Evolutionary conservation across 2,797 vertebrate species (phyloP).

Genomic region (Eurystomus glaucurus): DNA sequence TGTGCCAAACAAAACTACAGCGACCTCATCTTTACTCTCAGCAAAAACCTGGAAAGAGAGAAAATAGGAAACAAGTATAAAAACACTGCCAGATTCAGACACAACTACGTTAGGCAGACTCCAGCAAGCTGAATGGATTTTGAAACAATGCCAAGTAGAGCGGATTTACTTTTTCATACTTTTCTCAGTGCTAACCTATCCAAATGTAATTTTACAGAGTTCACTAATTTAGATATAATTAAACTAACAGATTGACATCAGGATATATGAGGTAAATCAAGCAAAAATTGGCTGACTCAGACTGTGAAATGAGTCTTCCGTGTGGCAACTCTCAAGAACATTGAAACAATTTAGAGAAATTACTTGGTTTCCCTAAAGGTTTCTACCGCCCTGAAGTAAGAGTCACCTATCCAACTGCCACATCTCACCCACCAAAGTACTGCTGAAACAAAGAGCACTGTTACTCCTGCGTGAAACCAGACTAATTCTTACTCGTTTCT

Average conservation of each 20-base stretch:
- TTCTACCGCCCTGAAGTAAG: not conserved
- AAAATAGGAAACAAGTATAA: not conserved
- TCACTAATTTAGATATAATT: not conserved
- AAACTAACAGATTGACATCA: not conserved
- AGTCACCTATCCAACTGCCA: not conserved
- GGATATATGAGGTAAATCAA: not conserved
- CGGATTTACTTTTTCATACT: not conserved
- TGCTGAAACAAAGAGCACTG: not conserved
- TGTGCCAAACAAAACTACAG: constrained; percentile 93
- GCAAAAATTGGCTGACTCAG: not conserved
- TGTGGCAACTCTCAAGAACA: not conserved
- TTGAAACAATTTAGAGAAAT: not conserved
- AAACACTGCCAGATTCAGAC: not conserved
- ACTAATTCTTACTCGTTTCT: not conserved
- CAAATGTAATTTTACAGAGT: not conserved
- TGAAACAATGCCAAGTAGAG: not conserved
- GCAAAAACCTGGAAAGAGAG: constrained; percentile 90
- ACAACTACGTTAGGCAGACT: not conserved
- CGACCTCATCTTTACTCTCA: constrained; percentile 93
- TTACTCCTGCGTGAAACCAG: not conserved
- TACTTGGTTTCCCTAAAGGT: not conserved
- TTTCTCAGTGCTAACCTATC: not conserved
- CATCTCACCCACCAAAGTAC: not conserved
- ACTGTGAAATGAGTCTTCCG: not conserved
- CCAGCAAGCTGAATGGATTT: not conserved